Percentiles rank a stretch among this genome's conserved stretches.
Conservation (phyloP, 2,797 vertebrate species). For the Melanotaenia boesemani region DNA sequence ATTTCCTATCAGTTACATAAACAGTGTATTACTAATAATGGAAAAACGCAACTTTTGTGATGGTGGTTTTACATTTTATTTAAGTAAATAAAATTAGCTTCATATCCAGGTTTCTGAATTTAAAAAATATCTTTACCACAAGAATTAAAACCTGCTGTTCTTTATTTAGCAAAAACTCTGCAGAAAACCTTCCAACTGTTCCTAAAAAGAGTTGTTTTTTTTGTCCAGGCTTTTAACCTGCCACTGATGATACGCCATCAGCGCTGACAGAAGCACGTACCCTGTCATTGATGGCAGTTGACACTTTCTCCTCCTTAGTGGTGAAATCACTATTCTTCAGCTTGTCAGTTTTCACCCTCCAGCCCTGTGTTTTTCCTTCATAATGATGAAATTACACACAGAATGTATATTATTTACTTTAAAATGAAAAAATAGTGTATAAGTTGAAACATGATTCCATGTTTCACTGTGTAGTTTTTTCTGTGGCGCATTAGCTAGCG, state of each 20-base stretch:
- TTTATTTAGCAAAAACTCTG: constrained; percentile 21
- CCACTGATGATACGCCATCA: constrained; percentile 37
- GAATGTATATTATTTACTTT: constrained; percentile 40
- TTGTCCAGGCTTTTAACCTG: constrained; percentile 34
- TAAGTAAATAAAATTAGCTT: not conserved
- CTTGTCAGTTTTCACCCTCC: constrained; percentile 37
- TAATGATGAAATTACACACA: constrained; percentile 53
- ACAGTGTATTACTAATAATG: not conserved
- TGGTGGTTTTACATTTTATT: not conserved
- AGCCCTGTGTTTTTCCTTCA: constrained; percentile 30
- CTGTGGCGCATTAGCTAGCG: constrained; percentile 14
- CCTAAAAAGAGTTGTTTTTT: constrained; percentile 49
- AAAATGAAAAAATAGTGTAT: constrained; percentile 30
- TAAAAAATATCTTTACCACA: no score
- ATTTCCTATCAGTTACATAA: not conserved
- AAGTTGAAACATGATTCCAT: constrained; percentile 25
- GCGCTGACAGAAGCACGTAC: constrained; percentile 47
- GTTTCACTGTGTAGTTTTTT: constrained; percentile 18
- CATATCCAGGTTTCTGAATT: not conserved
- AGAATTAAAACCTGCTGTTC: not conserved
- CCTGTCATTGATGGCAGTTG: constrained; percentile 68
- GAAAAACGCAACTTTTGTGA: no score
- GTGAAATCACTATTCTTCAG: constrained; percentile 67
- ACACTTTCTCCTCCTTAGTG: constrained; percentile 61
- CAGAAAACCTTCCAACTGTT: not conserved